Base-by-base conservation (phyloP, 2,888 invertebrate genomes). In the Oxytorus armatus region DNA sequence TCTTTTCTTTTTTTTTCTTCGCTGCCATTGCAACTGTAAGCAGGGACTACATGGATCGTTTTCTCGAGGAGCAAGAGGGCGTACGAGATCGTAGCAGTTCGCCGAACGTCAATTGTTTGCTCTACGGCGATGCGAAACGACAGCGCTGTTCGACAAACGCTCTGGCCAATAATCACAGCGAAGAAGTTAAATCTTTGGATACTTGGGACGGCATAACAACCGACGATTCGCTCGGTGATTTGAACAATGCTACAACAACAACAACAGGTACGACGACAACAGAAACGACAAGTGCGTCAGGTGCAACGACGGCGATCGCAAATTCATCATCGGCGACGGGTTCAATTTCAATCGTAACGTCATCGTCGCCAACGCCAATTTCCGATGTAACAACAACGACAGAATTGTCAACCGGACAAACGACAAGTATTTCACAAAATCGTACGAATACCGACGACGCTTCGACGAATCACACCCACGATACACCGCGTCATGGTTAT, bases 31-130 rank as follows among this genome's bases (percentile, higher is more conserved):
- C 66, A 83, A 87, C 84, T 81, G 86, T 85, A 89, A 88, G 88
- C 92, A 94, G 94, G 77, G 98, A 98, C 92, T 97, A 97, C 90
- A 97, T 98, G 97, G 98, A 98, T 89, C 94, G 97, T 86, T 98
- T 98, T 92, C 93, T 98, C 86, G 97, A 97, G 90, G 97, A 98
- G 89, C 97, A 97, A 91, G 96, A 96, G 86, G 92, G 92, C 29
- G 93, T 93, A 11, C 93, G 94, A n/a, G 94, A 95, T 72, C 93
- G 95, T 23, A 95, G 95, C 73, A 95, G 96, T 25, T 96, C 96
- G 11, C 96, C 96, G 0, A 95, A 95, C 86, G 93, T 95, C 53
- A 94, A 94, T 83, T 92, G 89, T 81, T 82, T 92, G 16, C 76
- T 92, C 4, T 90, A 90, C 55, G 90, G 90, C 0, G 92, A 92